Percentiles rank a stretch among this genome's conserved stretches.
Conservation (phyloP, 2,797 vertebrate species). For the Astyanax mexicanus region DNA sequence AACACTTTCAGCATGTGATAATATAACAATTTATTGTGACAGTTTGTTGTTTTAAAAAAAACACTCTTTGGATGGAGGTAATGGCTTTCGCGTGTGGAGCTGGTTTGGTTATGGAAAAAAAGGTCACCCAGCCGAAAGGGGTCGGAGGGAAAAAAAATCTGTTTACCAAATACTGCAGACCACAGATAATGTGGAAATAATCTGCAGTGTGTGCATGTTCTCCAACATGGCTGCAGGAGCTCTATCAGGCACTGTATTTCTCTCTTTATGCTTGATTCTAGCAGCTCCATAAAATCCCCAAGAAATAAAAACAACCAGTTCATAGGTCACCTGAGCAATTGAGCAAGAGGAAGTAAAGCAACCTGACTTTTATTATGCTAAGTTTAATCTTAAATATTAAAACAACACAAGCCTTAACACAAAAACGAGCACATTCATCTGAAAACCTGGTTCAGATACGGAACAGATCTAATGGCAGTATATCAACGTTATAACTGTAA, state of each 20-base stretch:
- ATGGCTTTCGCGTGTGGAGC: slow-evolving; percentile 4
- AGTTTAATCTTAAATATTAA: too few species aligned
- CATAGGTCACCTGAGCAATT: too few species aligned
- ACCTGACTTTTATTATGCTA: too few species aligned
- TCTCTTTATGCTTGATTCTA: background rate
- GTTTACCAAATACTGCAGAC: slow-evolving; percentile 6
- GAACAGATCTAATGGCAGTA: too few species aligned
- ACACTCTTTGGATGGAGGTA: background rate
- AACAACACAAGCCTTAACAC: too few species aligned
- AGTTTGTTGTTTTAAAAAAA: background rate
- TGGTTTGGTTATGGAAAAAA: slow-evolving; percentile 21
- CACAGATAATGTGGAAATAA: slow-evolving; percentile 34
- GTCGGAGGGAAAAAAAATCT: background rate
- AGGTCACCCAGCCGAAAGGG: background rate
- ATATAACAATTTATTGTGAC: slow-evolving; percentile 5
- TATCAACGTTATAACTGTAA: too few species aligned
- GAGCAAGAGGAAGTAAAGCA: too few species aligned
- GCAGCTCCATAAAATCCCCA: background rate
- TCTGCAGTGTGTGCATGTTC: background rate
- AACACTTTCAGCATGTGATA: background rate
- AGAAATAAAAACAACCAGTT: too few species aligned
- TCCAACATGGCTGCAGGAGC: background rate
- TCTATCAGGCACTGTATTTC: background rate
- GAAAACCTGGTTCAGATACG: too few species aligned
- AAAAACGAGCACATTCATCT: too few species aligned